A percentile compares a stretch with the other conserved stretches of the same genome.
Conservation (phyloP, 2,888 invertebrate species). For the Hartigia nigra region DNA sequence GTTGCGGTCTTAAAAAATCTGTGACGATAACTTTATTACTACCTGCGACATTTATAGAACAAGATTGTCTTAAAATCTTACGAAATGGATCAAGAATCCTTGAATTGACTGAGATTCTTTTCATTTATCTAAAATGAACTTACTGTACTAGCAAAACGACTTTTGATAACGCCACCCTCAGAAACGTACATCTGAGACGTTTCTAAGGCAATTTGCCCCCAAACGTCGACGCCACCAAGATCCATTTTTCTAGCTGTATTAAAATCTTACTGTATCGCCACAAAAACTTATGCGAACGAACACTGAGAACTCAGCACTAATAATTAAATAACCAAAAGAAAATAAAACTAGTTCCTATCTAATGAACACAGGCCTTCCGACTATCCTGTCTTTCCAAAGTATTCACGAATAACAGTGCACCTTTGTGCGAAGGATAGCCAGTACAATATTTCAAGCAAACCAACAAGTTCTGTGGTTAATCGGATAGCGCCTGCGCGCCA, state of each 20-base stretch:
- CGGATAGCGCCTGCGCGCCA: slow-evolving; percentile 60
- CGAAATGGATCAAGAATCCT: background rate
- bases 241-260: slow-evolving; percentile 68
- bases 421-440: slow-evolving; percentile 31
- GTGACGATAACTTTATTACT: background rate
- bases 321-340: background rate
- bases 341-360: background rate
- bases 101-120: background rate
- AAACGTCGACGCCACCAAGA: slow-evolving; percentile 79
- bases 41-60: background rate
- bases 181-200: slow-evolving; percentile 87
- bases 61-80: background rate
- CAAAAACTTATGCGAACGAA: background rate
- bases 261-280: background rate
- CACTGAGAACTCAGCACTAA: background rate
- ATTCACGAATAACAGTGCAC: slow-evolving; percentile 19
- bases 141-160: slow-evolving; percentile 89
- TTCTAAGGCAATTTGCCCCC: slow-evolving; percentile 90
- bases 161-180: slow-evolving; percentile 81
- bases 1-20: background rate
- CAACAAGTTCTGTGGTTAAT: slow-evolving; percentile 54
- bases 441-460: slow-evolving; percentile 45
- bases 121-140: slow-evolving; percentile 45
- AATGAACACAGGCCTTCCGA: background rate
- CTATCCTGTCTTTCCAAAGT: background rate